Conservation (phyloP, 2,113 vertebrate genomes). For the Ameiurus melas region DNA sequence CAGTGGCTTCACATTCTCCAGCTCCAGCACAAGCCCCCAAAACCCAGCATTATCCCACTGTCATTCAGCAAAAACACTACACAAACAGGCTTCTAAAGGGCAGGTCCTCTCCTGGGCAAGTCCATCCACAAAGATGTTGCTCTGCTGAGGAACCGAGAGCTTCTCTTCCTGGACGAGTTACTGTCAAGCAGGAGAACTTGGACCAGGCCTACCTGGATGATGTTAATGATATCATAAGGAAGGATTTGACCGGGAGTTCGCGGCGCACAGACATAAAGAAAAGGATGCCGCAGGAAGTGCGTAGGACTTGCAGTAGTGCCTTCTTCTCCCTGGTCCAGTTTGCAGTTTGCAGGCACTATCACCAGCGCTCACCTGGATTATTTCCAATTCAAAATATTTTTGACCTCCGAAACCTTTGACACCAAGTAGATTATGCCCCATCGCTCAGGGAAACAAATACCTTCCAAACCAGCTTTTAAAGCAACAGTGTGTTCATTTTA, state of each 20-base stretch:
- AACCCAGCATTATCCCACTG: slow-evolving; percentile 80
- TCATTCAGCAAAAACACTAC: slow-evolving; percentile 89
- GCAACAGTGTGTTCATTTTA: slow-evolving; percentile 20
- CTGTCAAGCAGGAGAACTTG: slow-evolving; percentile 94
- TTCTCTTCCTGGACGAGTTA: slow-evolving; percentile 77
- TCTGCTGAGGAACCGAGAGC: slow-evolving; percentile 75
- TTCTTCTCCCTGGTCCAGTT: not conserved
- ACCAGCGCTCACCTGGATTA: not conserved
- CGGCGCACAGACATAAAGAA: slow-evolving; percentile 86
- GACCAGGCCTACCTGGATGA: slow-evolving; percentile 98
- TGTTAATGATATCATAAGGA: slow-evolving; percentile 98
- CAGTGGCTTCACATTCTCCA: slow-evolving; percentile 62
- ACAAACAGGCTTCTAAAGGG: slow-evolving; percentile 64
- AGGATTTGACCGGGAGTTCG: slow-evolving; percentile 95
- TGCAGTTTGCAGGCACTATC: slow-evolving; percentile 10
- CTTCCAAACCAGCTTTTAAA: slow-evolving; percentile 15
- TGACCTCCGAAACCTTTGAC: slow-evolving; percentile 6
- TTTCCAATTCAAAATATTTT: slow-evolving; percentile 8
- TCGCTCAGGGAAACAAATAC: slow-evolving; percentile 32
- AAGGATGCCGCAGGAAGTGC: slow-evolving; percentile 61
- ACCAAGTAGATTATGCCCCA: slow-evolving; percentile 35
- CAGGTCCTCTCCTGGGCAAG: slow-evolving; percentile 59
- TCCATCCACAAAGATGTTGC: slow-evolving; percentile 72
- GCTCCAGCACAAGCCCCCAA: slow-evolving; percentile 73
- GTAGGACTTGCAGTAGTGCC: slow-evolving; percentile 28